Evolutionary conservation across 2,113 vertebrate genomes (phyloP), one percentile per base, ranked within the genome.

Genomic region (Syngnathus scovelli): DNA sequence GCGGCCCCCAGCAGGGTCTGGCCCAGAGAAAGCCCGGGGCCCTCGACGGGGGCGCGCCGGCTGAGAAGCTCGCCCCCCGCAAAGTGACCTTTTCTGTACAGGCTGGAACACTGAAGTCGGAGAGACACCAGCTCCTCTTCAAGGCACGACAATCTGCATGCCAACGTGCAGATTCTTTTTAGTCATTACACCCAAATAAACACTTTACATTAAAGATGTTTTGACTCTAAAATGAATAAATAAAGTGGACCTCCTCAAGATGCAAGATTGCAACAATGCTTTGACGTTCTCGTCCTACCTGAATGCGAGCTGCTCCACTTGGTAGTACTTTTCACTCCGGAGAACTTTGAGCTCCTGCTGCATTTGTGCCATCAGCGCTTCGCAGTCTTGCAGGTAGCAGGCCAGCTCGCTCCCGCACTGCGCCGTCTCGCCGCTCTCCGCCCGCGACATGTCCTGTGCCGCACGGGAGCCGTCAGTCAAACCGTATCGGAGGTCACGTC

Each of bases 251-350:
- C 23, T 23, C 23, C 23, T 23, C 23, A 33, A 33, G 18, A 49
- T 19, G 18, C 18, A 49, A 49, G 18, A 49, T 19, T 19, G 48
- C 1, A n/a, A 16, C 18, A 15, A 3, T 46, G 46, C 18, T 5
- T 49, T 6, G 12, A 46, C 15, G 16, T 5, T 16, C 9, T 54
- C 27, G 10, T 61, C 86, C 80, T 87, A 98, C 97, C 95, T 96
- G 90, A 96, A 95, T n/a, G 84, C 94, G 79, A 99, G 89, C 86
- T 98, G 95, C 78, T 98, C 97, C 77, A 98, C 91, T 86, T 98
- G 95, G 88, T 95, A 98, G 84, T 98, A 98, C 13, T 92, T 95
- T 81, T 98, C 94, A 8, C 96, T 93, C 64, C 93, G 81, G 0
- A 99, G 93, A 80, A 98, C 92, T 84, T 94, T 92, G n/a, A 96